Conservation (phyloP, 2,888 invertebrate genomes). For the Hydroisotoma schaefferi region DNA sequence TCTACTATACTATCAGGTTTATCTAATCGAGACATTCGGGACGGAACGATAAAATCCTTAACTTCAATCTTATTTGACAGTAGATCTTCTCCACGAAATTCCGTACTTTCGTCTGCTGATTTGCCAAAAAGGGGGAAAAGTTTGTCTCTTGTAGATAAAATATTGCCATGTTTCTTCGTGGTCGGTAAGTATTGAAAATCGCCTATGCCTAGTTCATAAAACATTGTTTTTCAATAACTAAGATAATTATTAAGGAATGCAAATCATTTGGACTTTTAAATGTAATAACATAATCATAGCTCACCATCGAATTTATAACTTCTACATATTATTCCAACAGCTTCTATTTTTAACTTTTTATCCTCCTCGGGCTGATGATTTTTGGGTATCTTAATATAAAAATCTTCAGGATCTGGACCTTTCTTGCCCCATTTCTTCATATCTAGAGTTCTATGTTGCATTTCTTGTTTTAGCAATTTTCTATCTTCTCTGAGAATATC, state of each 20-base stretch:
- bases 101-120: slow-evolving; percentile 25
- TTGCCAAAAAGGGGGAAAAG: slow-evolving; percentile 51
- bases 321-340: slow-evolving; percentile 52
- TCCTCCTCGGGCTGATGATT: slow-evolving; percentile 42
- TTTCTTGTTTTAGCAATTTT: background rate
- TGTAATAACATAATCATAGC: slow-evolving; percentile 16
- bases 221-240: background rate
- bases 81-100: slow-evolving; percentile 12
- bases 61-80: background rate
- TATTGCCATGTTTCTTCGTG: slow-evolving; percentile 50
- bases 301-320: slow-evolving; percentile 54
- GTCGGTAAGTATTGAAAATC: slow-evolving; percentile 88
- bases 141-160: slow-evolving; percentile 62
- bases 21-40: slow-evolving; percentile 41
- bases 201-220: slow-evolving; percentile 63
- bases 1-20: slow-evolving; percentile 18
- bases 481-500: slow-evolving; percentile 14
- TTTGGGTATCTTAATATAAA: slow-evolving; percentile 21
- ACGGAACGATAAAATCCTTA: slow-evolving; percentile 34
- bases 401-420: slow-evolving; percentile 10
- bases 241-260: background rate
- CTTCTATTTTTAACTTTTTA: slow-evolving; percentile 47
- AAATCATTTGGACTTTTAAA: background rate
- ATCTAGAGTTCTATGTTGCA: background rate
- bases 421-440: background rate